Evolutionary conservation across 2,888 invertebrate genomes (phyloP), one percentile per base, ranked within the genome.

Genomic region (Hoplodrina blanda): DNA sequence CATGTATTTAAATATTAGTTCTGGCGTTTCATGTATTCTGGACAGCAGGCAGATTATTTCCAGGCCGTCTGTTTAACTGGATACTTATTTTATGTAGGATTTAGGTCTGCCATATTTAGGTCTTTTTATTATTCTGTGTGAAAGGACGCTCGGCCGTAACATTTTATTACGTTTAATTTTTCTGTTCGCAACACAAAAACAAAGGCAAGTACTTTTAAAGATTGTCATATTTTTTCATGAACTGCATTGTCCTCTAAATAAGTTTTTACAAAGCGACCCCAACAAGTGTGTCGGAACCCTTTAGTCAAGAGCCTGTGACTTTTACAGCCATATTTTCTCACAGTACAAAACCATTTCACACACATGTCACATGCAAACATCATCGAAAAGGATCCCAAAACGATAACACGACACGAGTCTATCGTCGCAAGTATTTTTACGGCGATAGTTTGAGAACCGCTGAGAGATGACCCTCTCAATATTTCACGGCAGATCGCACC

Each of bases 401-500:
- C 81, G 65, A 78, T 78, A 77, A 78, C 57, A 20, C 41, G 63
- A 62, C 66, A 77, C 76, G 46, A 68, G 63, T 73, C 69, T 78
- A 66, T 66, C 61, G 49, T 54, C 41, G 4, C 44, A 52, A 67
- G 59, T 68, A 71, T 73, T 64, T 66, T 71, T 69, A 78, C 66
- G 13, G 30, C 50, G 20, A 87, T 86, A 91, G 86, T 91, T 93
- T 92, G 92, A 88, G 90, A 78, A 81, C 73, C 91, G 59, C 73
- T 81, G 87, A 61, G 50, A 74, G 83, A 85, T 90, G 90, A 91
- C 91, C 93, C 92, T 89, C 89, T 89, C 90, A 90, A 92, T 93
- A 92, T 92, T 93, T 93, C 90, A 93, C 92, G 89, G 87, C 82
- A 89, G 90, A 90, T 88, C 83, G 88, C 89, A 78, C 83, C 86